A percentile compares a stretch with the other conserved stretches of the same genome.
Conservation (phyloP, 2,888 invertebrate genomes). For the Eupelmus urozonus region DNA sequence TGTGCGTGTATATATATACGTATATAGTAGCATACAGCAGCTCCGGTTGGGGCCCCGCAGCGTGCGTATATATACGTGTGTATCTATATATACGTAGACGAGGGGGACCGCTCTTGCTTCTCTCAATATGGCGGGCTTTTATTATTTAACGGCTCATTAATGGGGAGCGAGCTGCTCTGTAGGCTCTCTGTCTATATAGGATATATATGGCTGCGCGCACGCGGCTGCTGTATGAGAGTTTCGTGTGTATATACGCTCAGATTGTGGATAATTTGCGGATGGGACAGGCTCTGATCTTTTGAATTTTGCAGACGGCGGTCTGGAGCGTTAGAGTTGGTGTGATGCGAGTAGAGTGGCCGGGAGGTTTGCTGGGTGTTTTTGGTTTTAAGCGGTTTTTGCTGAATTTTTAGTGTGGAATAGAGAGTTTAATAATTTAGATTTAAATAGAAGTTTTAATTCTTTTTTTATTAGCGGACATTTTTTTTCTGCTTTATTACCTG, state of each 20-base stretch:
- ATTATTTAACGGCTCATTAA: constrained; percentile 74
- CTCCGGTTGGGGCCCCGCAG: not conserved
- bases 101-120: not conserved
- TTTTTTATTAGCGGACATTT: too few species aligned
- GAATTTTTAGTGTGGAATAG: too few species aligned
- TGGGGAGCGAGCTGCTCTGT: constrained; percentile 65
- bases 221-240: not conserved
- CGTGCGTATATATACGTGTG: not conserved
- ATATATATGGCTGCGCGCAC: not conserved
- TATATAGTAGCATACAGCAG: not conserved
- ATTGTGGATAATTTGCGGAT: constrained; percentile 42
- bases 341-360: too few species aligned
- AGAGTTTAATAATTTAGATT: too few species aligned
- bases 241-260: not conserved
- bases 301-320: not conserved
- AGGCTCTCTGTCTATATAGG: too few species aligned
- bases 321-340: too few species aligned
- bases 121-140: constrained; percentile 68
- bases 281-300: not conserved
- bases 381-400: constrained; percentile 25
- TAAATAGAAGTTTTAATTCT: too few species aligned
- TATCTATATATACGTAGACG: not conserved
- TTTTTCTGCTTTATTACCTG: too few species aligned
- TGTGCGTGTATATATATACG: not conserved
- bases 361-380: too few species aligned